phyloP scores from a whole-genome alignment of 1,140 invertebrate species.

The Helicorthomorpha holstii region DNA sequence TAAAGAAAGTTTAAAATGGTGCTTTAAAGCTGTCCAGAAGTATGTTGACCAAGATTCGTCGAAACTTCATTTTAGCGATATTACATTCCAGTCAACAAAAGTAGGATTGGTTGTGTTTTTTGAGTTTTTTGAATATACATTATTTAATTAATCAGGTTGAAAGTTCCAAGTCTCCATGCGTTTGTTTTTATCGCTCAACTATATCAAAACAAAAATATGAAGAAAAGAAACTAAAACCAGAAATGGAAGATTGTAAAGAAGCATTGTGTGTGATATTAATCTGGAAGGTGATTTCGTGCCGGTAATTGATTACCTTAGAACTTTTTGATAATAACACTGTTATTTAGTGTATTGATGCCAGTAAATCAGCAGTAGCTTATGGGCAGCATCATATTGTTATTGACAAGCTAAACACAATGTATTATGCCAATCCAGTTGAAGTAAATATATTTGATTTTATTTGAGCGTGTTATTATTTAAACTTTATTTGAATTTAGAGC shows the following conservation, averaged over 20 bases:
- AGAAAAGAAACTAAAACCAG: constrained; percentile 7
- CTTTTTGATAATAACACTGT: not conserved
- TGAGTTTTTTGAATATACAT: not conserved
- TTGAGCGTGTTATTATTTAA: not conserved
- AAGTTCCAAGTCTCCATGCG: constrained; percentile 20
- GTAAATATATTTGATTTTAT: not conserved
- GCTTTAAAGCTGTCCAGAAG: constrained; percentile 11
- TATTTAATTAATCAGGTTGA: constrained; percentile 15
- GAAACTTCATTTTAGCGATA: constrained; percentile 7
- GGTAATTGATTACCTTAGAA: constrained; percentile 9
- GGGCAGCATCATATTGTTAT: constrained; percentile 9
- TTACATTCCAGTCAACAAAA: constrained; percentile 6
- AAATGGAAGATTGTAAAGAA: not conserved
- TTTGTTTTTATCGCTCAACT: constrained; percentile 19
- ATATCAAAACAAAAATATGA: too few relatives aligned
- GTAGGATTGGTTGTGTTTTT: constrained; percentile 3
- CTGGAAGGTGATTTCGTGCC: not conserved
- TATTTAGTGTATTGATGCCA: not conserved
- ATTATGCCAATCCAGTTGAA: not conserved
- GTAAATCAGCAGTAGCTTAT: not conserved
- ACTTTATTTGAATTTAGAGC: not conserved
- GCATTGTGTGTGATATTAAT: not conserved
- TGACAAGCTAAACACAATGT: constrained; percentile 1
- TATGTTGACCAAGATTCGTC: not conserved
- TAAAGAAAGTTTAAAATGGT: constrained; percentile 19